A percentile compares a stretch with the other conserved stretches of the same genome.
Evolutionary conservation across 2,888 invertebrate genomes (phyloP).

Genomic region (Acanthosepion esculentum): DNA sequence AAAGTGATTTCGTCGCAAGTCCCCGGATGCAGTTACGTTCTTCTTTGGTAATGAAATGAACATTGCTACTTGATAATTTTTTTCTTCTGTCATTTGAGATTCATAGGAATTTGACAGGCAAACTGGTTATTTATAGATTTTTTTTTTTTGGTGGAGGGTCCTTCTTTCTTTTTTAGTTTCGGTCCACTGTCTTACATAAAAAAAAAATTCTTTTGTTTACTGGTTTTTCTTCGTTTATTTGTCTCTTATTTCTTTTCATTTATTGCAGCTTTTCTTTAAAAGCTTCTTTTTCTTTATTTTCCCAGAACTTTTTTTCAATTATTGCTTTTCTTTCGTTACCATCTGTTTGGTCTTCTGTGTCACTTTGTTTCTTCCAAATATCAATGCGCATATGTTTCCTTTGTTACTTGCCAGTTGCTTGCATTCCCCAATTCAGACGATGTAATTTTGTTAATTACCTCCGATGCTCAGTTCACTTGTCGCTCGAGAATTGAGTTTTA

Average conservation of each 20-base stretch:
- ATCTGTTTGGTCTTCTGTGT: background rate
- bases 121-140: too few relatives aligned
- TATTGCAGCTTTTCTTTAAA: background rate
- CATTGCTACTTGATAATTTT: background rate
- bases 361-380: background rate
- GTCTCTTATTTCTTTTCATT: background rate
- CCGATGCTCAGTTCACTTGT: background rate
- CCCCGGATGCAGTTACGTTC: background rate
- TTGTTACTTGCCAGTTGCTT: background rate
- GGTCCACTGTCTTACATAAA: too few relatives aligned
- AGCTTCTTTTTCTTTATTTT: background rate
- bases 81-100: background rate
- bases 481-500: background rate
- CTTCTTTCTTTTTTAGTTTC: too few relatives aligned
- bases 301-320: background rate
- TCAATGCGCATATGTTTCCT: background rate
- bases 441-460: background rate
- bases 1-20: background rate
- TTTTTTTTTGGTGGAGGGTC: too few relatives aligned
- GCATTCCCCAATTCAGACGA: background rate
- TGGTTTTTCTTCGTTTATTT: too few relatives aligned
- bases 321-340: background rate
- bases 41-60: too few relatives aligned
- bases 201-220: too few relatives aligned
- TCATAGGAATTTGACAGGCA: too few relatives aligned